These are phyloP conservation scores for Cinclus mexicanus DNA, from an alignment of 2,113 vertebrate genomes.

Conservation along the genomic window DNA sequence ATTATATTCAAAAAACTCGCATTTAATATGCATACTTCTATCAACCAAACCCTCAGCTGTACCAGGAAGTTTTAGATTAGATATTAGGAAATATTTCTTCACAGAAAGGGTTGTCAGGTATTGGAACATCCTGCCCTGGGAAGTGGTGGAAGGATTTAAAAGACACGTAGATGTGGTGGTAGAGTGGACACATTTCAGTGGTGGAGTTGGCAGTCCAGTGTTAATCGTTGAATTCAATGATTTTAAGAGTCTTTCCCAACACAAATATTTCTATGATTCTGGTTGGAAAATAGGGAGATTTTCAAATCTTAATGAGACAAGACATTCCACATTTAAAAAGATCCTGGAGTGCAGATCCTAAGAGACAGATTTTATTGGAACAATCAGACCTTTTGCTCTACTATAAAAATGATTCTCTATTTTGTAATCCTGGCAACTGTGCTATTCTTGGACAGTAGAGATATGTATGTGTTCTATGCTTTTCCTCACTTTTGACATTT, in stretches of 20 bases:
- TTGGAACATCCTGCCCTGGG: background rate
- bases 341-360: background rate
- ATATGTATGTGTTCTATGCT: background rate
- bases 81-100: background rate
- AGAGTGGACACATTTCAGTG: background rate
- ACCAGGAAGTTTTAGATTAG: background rate
- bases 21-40: background rate
- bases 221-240: background rate
- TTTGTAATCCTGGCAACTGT: background rate
- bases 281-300: accelerated
- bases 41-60: background rate
- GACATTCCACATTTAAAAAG: background rate
- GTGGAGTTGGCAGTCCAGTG: background rate
- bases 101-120: background rate
- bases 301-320: background rate
- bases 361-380: background rate
- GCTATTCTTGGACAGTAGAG: background rate
- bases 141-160: background rate
- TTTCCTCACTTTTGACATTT: background rate
- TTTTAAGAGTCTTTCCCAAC: background rate
- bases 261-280: background rate
- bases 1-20: background rate
- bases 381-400: background rate
- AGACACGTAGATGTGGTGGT: background rate
- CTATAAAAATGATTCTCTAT: background rate